phyloP scores from a whole-genome alignment of 2,113 vertebrate species.

The Orycteropus afer region DNA sequence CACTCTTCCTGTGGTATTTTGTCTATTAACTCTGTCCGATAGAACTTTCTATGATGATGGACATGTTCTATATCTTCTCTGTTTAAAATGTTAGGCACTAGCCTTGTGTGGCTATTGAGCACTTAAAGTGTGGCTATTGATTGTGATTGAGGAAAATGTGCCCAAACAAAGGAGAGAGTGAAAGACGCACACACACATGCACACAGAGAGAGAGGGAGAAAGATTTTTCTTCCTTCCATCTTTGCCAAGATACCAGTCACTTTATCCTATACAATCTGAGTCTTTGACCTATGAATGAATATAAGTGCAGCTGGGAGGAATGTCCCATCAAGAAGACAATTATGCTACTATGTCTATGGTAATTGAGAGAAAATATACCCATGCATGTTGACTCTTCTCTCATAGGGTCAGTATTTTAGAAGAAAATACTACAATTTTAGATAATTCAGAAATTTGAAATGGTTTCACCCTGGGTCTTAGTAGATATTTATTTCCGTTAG shows the following conservation, averaged over 20 bases:
- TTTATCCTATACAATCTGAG: not conserved
- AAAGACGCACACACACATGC: too few relatives aligned
- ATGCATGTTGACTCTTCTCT: not conserved
- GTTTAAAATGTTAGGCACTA: not conserved
- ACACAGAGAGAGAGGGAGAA: not conserved
- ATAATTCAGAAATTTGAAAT: not conserved
- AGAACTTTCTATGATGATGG: not conserved
- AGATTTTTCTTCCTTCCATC: not conserved
- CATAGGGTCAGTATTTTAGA: not conserved
- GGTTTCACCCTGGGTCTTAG: not conserved
- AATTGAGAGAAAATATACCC: not conserved
- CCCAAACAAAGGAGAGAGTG: not conserved
- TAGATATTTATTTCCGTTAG: not conserved
- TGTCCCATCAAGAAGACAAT: not conserved
- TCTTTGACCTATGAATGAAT: not conserved
- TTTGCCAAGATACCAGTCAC: not conserved
- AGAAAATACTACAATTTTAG: not conserved
- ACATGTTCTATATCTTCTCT: not conserved
- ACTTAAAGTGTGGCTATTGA: not conserved
- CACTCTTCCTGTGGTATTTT: not conserved
- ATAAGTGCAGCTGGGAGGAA: not conserved
- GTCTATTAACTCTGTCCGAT: not conserved
- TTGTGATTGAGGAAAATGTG: not conserved
- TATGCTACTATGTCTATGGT: not conserved
- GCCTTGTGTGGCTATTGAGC: not conserved